Evolutionary conservation across 2,113 vertebrate species (phyloP).

Genomic region (Suncus etruscus): DNA sequence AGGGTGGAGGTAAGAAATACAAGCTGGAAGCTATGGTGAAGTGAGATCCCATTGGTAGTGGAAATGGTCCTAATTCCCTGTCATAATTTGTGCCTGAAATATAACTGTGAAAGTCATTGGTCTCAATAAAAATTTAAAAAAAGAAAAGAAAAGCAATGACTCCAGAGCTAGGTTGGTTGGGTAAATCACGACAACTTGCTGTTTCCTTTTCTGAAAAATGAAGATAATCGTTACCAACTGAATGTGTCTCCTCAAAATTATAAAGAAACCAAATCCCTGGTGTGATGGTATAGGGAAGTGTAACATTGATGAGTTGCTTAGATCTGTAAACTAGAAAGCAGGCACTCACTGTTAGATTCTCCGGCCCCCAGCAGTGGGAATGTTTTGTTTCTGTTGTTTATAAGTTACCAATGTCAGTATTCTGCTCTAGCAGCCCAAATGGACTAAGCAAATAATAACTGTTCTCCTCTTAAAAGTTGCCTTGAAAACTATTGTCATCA

Average conservation of each 20-base stretch:
- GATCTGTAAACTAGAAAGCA: background rate
- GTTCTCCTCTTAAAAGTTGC: background rate
- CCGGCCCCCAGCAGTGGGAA: background rate
- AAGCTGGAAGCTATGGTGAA: no score
- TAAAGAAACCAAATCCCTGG: background rate
- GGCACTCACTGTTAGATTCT: background rate
- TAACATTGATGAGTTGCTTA: background rate
- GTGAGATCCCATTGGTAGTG: no score
- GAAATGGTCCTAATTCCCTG: no score
- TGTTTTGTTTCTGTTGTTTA: background rate
- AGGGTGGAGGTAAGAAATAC: no score
- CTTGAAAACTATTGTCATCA: background rate
- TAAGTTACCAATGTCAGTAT: background rate
- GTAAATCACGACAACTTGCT: background rate
- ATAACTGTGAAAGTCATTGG: no score
- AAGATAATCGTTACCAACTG: background rate
- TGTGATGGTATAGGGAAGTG: background rate
- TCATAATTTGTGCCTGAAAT: no score
- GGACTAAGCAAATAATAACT: background rate
- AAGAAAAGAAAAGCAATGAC: no score
- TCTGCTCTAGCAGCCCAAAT: background rate
- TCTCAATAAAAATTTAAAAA: no score
- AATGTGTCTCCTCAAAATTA: background rate
- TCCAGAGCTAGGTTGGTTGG: no score
- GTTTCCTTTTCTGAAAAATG: conserved; percentile 45